These are phyloP conservation scores for Rhinolophus ferrumequinum DNA, from an alignment of 2,113 vertebrate species.

Conservation along the genomic window DNA sequence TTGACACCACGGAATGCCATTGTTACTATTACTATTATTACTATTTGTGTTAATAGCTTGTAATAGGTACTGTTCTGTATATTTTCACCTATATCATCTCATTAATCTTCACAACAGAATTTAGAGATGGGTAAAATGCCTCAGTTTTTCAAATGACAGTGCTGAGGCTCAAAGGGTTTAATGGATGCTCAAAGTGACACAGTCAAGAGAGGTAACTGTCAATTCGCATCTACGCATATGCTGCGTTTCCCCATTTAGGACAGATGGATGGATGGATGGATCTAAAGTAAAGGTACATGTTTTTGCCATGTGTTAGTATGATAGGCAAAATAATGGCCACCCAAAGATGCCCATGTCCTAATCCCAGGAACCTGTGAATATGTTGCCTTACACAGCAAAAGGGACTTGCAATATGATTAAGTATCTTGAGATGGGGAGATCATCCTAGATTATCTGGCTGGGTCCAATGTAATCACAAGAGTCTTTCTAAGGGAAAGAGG, in stretches of 20 bases:
- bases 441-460: not conserved
- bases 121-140: not conserved
- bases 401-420: not conserved
- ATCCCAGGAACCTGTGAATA: not conserved
- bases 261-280: not conserved
- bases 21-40: not conserved
- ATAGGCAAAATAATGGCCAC: not conserved
- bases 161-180: not conserved
- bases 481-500: not conserved
- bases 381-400: not conserved
- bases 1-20: not conserved
- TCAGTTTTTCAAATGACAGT: not conserved
- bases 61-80: not conserved
- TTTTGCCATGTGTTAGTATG: not conserved
- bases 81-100: constrained; percentile 22
- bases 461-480: not conserved
- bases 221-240: not conserved
- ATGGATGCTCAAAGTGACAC: not conserved
- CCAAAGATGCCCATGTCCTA: not conserved
- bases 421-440: not conserved
- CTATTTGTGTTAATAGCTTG: not conserved
- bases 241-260: not conserved
- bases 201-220: not conserved
- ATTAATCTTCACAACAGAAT: not conserved
- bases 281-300: not conserved